Base-by-base conservation (phyloP, 1,140 invertebrate genomes). In the Rhopalosiphum maidis region DNA sequence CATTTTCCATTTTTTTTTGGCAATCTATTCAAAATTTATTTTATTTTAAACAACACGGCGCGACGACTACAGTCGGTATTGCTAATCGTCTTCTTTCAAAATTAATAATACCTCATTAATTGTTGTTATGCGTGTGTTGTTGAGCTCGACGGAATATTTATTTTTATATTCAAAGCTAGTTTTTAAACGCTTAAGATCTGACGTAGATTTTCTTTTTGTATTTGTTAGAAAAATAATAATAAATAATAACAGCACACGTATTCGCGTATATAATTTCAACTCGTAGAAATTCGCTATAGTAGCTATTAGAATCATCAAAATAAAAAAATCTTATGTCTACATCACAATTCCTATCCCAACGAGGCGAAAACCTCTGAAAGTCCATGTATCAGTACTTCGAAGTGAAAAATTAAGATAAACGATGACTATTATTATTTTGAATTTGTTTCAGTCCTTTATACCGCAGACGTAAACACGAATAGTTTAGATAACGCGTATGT, bases 1-100 rank as follows among this genome's bases (percentile, higher is more conserved):
- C 83, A 89, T 54, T 89, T 89, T 35, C n/a, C 22, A 8, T 89
- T 89, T 54, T 89, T 15, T 89, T 89, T 89, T 89, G 88, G 88
- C 88, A 89, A 55, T 54, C 88, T 54, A 35, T 89, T 54, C 48
- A 51, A 54, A 89, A 89, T 22, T 35, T 35, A 54, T 37, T 54
- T 89, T 89, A 54, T 89, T 89, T 54, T 54, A 89, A 89, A 89
- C 51, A 89, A 7, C n/a, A 46, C 46, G 30, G 15, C 18, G 21
- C n/a, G 46, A 30, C 46, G 30, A n/a, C 18, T 15, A 30, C 30
- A 30, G 46, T 11, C 22, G 3, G 37, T n/a, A 11, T 89, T 54
- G 35, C 48, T 55, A 89, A 89, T 89, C 88, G 48, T 55, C 48
- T 89, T 54, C 48, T 54, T 89, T 89, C 46, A 89, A 55, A 55